Conservation (phyloP, 2,888 invertebrate genomes). For the Andrena dorsata region DNA sequence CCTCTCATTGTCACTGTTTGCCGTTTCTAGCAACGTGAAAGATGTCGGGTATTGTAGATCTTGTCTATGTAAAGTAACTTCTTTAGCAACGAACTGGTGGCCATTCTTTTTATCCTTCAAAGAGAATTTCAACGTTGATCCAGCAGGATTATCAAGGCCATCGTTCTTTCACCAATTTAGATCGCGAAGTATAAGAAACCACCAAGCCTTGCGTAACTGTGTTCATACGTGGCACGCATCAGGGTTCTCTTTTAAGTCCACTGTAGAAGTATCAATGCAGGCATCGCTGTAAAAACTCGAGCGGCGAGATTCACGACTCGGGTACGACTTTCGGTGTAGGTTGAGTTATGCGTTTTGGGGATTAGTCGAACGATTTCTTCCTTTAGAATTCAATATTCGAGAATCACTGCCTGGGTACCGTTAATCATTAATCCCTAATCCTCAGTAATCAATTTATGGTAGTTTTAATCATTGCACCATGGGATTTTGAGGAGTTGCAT, state of each 20-base stretch:
- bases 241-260: slow-evolving; percentile 47
- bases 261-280: slow-evolving; percentile 38
- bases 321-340: slow-evolving; percentile 29
- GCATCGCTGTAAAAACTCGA: slow-evolving; percentile 56
- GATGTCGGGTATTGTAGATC: slow-evolving; percentile 4
- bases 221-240: slow-evolving; percentile 58
- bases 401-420: too few relatives aligned
- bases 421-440: too few relatives aligned
- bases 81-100: neutral
- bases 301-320: slow-evolving; percentile 32
- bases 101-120: neutral
- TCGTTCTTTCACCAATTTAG: slow-evolving; percentile 20
- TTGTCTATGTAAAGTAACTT: neutral
- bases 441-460: neutral
- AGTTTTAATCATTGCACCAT: neutral
- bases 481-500: neutral
- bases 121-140: slow-evolving; percentile 17
- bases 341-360: neutral
- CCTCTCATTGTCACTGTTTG: slow-evolving; percentile 21
- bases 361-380: neutral
- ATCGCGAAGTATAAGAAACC: slow-evolving; percentile 27
- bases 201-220: slow-evolving; percentile 58
- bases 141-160: slow-evolving; percentile 40
- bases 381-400: too few relatives aligned
- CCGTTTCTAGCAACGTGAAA: slow-evolving; percentile 29